Evolutionary conservation across 37 sponge, comb jelly and placozoan species (phyloP).

Genomic region (Eunapius fragilis): DNA sequence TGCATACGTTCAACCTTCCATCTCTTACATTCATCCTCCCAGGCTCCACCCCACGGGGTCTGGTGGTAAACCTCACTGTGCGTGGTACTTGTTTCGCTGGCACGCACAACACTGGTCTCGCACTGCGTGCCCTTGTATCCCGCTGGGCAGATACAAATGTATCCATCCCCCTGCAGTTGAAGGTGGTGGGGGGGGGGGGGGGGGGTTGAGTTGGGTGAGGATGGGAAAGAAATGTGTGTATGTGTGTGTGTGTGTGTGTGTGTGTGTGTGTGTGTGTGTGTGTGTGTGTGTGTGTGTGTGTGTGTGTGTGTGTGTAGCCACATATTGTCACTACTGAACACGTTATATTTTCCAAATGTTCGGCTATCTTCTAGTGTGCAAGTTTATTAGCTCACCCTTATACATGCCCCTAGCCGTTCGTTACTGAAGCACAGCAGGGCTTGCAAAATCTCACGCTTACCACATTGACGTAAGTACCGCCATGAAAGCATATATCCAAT

Average conservation of each 20-base stretch:
- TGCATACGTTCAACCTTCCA: no score
- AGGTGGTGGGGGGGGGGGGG: background rate
- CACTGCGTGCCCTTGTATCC: constrained; percentile 18
- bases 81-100: background rate
- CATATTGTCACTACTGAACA: no score
- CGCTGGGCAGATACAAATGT: background rate
- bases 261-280: no score
- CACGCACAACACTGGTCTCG: background rate
- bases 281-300: no score
- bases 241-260: no score
- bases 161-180: background rate
- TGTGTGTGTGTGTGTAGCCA: no score
- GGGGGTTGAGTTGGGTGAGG: background rate
- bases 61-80: no score
- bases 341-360: no score
- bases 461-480: constrained; percentile 36
- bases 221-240: no score
- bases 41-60: background rate
- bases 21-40: background rate
- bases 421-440: background rate
- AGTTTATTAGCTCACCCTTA: no score
- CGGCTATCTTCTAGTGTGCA: no score
- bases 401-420: no score
- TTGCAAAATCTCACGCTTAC: background rate
- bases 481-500: constrained; percentile 36